A percentile compares a stretch with the other conserved stretches of the same genome.
Evolutionary conservation across 30 jellyfish, hydroid and myxozoan genomes (phyloP).

Genomic region (Turritopsis dohrnii): DNA sequence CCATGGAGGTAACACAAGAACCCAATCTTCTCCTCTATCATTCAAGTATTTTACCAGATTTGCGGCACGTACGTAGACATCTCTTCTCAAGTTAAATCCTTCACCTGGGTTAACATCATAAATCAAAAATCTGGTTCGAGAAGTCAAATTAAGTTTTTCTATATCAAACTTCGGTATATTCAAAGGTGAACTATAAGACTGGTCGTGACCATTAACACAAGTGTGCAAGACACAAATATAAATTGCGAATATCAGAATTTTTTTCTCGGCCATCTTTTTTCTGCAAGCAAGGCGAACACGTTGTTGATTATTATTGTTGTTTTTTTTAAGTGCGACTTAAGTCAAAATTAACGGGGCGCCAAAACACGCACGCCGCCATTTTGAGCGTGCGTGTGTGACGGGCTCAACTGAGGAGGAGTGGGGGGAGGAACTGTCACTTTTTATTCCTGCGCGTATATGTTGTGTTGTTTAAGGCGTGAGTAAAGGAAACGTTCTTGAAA

Average conservation of each 20-base stretch:
- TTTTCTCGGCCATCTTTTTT: not conserved
- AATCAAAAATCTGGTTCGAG: conserved; percentile 48
- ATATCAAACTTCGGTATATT: not conserved
- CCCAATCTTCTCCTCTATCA: conserved; percentile 60
- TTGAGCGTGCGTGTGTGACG: no score
- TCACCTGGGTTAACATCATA: conserved; percentile 96
- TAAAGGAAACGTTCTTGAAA: no score
- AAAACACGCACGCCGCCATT: no score
- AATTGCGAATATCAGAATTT: not conserved
- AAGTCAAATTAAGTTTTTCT: conserved; percentile 17
- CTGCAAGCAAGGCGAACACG: not conserved
- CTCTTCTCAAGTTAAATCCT: conserved; percentile 90
- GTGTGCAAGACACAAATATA: not conserved
- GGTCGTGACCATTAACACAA: not conserved
- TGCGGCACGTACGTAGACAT: conserved; percentile 85
- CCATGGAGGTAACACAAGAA: conserved; percentile 96
- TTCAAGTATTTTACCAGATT: conserved; percentile 62
- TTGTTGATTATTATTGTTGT: not conserved
- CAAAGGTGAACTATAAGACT: not conserved
- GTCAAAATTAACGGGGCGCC: not conserved
- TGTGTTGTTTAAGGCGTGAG: no score
- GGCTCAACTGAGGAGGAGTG: no score
- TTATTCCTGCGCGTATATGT: no score
- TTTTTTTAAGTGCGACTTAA: not conserved
- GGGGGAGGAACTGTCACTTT: no score